A percentile compares a stretch with the other conserved stretches of the same genome.
phyloP scores from a whole-genome alignment of 2,113 vertebrate genomes.

The Heterotis niloticus region DNA sequence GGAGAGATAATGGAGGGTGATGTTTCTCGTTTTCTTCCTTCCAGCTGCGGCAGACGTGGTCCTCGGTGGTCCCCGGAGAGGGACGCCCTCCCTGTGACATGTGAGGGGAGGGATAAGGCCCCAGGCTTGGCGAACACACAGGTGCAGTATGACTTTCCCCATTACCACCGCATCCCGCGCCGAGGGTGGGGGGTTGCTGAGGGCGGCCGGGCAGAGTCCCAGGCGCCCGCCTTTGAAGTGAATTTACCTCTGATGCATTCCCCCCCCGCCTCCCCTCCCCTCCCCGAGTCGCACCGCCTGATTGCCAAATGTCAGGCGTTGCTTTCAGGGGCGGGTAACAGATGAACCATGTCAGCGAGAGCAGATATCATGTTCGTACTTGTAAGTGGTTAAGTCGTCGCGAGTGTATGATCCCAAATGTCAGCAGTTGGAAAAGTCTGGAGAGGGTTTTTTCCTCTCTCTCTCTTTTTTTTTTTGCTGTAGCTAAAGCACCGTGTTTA shows the following conservation, averaged over 20 bases:
- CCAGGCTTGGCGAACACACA: constrained; percentile 48
- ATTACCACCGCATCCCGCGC: not conserved
- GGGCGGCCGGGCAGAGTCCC: not conserved
- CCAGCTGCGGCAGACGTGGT: constrained; percentile 46
- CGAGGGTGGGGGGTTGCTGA: not conserved
- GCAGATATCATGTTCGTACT: constrained; percentile 33
- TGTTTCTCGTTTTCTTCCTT: constrained; percentile 23
- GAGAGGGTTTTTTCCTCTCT: not conserved
- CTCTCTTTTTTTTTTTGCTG: not conserved
- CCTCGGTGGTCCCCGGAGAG: constrained; percentile 36
- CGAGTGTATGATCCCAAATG: constrained; percentile 43
- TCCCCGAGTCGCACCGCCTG: not conserved
- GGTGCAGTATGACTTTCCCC: constrained; percentile 43
- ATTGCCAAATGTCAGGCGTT: constrained; percentile 29
- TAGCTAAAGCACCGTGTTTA: not conserved
- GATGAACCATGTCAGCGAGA: constrained; percentile 35
- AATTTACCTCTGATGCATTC: not conserved
- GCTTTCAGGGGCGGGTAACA: constrained; percentile 18
- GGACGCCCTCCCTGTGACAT: constrained; percentile 55
- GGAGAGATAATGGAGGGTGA: not conserved
- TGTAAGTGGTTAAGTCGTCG: constrained; percentile 34
- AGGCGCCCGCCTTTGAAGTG: not conserved
- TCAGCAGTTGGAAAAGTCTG: constrained; percentile 6
- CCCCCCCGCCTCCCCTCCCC: not conserved
- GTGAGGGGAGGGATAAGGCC: constrained; percentile 62